Evolutionary conservation across 2,113 vertebrate genomes (phyloP).

Genomic region (Rhinichthys klamathensis): DNA sequence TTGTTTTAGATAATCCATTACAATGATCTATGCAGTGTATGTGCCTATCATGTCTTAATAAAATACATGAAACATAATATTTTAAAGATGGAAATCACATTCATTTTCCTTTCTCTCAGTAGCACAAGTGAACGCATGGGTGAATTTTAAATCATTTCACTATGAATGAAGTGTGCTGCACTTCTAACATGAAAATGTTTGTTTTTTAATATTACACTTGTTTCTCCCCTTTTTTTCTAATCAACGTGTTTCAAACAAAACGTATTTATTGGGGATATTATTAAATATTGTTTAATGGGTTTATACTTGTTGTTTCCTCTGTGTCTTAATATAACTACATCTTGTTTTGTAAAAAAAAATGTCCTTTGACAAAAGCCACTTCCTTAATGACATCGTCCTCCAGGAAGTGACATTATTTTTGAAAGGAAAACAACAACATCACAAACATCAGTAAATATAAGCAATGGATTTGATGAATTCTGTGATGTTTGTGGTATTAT

Average conservation of each 20-base stretch:
- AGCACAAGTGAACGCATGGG: neutral
- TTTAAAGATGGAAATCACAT: neutral
- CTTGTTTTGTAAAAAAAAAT: conserved; percentile 9
- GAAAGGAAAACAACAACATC: neutral
- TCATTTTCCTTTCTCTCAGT: neutral
- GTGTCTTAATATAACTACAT: neutral
- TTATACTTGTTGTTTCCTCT: neutral
- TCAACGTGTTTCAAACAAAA: neutral
- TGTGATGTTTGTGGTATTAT: neutral
- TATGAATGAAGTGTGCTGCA: too few species aligned
- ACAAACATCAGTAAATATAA: neutral
- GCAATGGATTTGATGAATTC: neutral
- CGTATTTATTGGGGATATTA: neutral
- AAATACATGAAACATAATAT: too few species aligned
- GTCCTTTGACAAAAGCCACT: conserved; percentile 8
- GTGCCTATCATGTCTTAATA: neutral
- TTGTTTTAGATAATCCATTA: neutral
- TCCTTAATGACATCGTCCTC: neutral
- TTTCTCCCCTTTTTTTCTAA: neutral
- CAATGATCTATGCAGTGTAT: neutral
- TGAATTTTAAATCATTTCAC: neutral
- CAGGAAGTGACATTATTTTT: conserved; percentile 4
- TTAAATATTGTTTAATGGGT: neutral
- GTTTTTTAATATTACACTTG: neutral
- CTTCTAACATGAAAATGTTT: too few species aligned